Evolutionary conservation across 2,888 invertebrate genomes (phyloP).

Genomic region (Parapristionchus giblindavisi): DNA sequence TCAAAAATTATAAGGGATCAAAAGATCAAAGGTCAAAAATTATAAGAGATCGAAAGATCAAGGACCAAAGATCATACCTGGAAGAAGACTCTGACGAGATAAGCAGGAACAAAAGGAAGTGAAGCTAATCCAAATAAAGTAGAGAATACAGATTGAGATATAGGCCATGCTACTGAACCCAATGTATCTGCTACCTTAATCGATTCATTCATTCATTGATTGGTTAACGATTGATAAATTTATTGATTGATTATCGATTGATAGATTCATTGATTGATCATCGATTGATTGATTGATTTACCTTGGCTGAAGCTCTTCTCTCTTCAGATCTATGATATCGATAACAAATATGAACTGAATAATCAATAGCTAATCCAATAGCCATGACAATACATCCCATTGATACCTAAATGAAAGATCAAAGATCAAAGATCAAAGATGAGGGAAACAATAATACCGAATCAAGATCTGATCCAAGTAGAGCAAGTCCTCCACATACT

Average conservation of each 20-base stretch:
- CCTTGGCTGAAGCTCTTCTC: constrained; percentile 58
- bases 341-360: constrained; percentile 68
- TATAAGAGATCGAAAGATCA: background rate
- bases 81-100: constrained; percentile 68
- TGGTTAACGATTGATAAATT: constrained; percentile 1
- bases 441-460: constrained; percentile 44
- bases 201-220: background rate
- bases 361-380: constrained; percentile 68
- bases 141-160: constrained; percentile 67
- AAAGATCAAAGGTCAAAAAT: background rate
- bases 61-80: constrained; percentile 16
- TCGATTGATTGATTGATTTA: constrained; percentile 32
- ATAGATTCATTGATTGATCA: background rate
- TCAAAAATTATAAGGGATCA: background rate
- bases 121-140: constrained; percentile 62
- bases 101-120: constrained; percentile 65
- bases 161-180: constrained; percentile 66
- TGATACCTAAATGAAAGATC: constrained; percentile 47
- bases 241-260: too few relatives aligned
- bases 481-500: constrained; percentile 67
- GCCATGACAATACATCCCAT: constrained; percentile 69
- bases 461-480: constrained; percentile 67
- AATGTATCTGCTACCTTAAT: constrained; percentile 66
- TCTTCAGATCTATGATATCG: constrained; percentile 65
- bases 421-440: constrained; percentile 27